Percentiles rank a stretch among this genome's conserved stretches.
phyloP scores from a whole-genome alignment of 1,140 invertebrate genomes.

The Chymomyza costata region DNA sequence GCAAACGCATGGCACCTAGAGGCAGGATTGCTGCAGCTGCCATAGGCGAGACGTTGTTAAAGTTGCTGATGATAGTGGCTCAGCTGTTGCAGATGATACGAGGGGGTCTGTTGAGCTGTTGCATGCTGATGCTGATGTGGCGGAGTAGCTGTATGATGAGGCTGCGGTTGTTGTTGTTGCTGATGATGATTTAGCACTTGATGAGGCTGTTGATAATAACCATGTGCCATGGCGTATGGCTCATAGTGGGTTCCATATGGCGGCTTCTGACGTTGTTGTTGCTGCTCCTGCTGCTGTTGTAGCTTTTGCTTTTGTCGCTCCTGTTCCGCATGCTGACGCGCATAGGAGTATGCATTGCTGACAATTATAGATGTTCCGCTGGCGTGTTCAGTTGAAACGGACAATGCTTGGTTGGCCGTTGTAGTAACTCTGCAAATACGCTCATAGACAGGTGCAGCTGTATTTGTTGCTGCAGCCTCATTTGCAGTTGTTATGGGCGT shows the following conservation, averaged over 20 bases:
- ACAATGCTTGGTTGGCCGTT: neutral
- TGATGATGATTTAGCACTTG: slow-evolving; percentile 4
- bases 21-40: too few species aligned
- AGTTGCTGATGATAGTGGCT: slow-evolving; percentile 71
- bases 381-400: neutral
- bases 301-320: neutral
- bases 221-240: slow-evolving; percentile 5
- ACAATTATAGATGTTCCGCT: neutral
- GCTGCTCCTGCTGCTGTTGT: slow-evolving; percentile 8
- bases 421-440: neutral
- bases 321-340: neutral
- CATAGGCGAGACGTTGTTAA: slow-evolving; percentile 65
- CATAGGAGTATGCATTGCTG: neutral
- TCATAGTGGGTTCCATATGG: neutral
- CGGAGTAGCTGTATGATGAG: too few species aligned
- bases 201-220: slow-evolving; percentile 4
- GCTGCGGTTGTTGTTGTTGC: slow-evolving; percentile 6
- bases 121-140: slow-evolving; percentile 29
- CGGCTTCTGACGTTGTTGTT: slow-evolving; percentile 8
- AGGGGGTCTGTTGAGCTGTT: slow-evolving; percentile 5
- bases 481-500: slow-evolving; percentile 26
- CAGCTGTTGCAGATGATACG: slow-evolving; percentile 47
- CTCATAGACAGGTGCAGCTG: slow-evolving; percentile 12
- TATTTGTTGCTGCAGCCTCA: slow-evolving; percentile 10
- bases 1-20: slow-evolving; percentile 25